phyloP scores from a whole-genome alignment of 2,113 vertebrate species.

The Crotalus viridis region DNA sequence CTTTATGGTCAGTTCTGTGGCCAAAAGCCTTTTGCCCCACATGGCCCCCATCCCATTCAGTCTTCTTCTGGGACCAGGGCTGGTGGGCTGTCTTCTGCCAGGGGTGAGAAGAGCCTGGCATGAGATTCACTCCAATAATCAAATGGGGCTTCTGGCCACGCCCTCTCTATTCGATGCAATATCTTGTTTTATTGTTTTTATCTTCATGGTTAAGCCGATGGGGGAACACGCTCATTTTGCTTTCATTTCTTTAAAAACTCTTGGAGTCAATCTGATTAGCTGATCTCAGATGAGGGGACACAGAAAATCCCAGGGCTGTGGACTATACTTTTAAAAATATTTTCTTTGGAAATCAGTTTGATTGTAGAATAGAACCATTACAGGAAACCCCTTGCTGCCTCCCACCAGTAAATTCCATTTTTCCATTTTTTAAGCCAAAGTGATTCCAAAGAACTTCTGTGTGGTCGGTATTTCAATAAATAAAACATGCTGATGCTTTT shows the following conservation, averaged over 20 bases:
- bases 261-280: too few species aligned
- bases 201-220: not conserved
- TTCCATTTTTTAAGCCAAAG: not conserved
- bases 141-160: not conserved
- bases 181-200: not conserved
- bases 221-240: not conserved
- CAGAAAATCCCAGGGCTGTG: not conserved
- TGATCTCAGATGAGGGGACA: not conserved
- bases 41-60: not conserved
- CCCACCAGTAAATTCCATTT: not conserved
- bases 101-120: not conserved
- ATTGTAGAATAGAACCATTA: not conserved
- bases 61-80: not conserved
- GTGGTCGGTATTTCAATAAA: not conserved
- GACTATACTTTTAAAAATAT: not conserved
- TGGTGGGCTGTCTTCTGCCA: not conserved
- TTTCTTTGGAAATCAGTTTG: not conserved
- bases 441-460: not conserved
- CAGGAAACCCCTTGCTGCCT: not conserved
- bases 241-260: not conserved
- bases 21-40: not conserved
- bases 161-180: not conserved
- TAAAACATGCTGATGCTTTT: not conserved
- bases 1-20: conserved; percentile 73
- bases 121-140: not conserved